Base-by-base conservation (phyloP, 2,888 invertebrate genomes). In the Aproaerema taeniolella region DNA sequence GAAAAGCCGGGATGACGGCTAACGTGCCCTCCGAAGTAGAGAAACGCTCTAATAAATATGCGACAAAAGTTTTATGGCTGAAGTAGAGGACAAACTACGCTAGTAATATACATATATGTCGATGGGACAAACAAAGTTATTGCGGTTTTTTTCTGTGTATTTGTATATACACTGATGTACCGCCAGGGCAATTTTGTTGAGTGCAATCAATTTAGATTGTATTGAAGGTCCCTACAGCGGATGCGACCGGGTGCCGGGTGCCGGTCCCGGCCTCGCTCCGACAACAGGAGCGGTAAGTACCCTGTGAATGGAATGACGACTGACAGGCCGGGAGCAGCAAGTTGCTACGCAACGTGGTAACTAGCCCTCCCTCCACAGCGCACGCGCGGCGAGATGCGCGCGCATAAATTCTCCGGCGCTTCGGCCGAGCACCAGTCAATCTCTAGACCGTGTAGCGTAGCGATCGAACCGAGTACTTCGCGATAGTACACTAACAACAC, bases 301-400 rank as follows among this genome's bases (percentile, higher is more conserved):
- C 41, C 43, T 45, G 49, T 50, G 52, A 50, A 52, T 50, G 45
- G 47, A 46, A 35, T 38, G 32, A 25, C n/a, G 38, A 9, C 8
- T 20, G 20, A 20, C 8, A 8, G 20, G 8, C 20, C 4, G 20
- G 8, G 9, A 34, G 29, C 17, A 29, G 12, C 20, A 8, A 30
- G 31, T 35, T 24, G 8, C 30, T 42, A 42, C 34, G 35, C 15
- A 35, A 28, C 35, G 35, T 15, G 25, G 58, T 57, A 55, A 54
- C 49, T 49, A 45, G 45, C 49, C 57, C 74, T 71, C 78, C 77
- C 79, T 65, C 73, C 77, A 72, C 70, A 11, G 52, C 81, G 78
- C 78, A 77, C 31, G 68, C 78, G 79, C 72, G 70, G 49, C 49
- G 67, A 63, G 71, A 70, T 79, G 83, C 83, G 83, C 78, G 78